A percentile compares a stretch with the other conserved stretches of the same genome.
These are phyloP conservation scores for Pygocentrus nattereri DNA, from an alignment of 2,797 vertebrate genomes.

Conservation along the genomic window DNA sequence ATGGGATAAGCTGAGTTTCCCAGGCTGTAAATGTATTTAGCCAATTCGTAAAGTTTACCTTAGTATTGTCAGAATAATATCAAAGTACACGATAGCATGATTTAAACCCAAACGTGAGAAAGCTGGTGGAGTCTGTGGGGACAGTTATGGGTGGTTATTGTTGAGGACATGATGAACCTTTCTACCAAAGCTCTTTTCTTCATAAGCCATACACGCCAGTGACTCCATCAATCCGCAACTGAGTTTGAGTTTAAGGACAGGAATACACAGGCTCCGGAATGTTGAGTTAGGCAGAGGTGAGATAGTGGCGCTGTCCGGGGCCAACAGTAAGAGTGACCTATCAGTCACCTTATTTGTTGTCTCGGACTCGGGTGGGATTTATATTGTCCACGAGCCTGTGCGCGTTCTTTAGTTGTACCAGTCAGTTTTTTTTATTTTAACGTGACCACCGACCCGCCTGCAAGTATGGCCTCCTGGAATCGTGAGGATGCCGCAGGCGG, in stretches of 20 bases:
- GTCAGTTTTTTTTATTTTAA: neutral
- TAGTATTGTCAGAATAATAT: neutral
- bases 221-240: no score
- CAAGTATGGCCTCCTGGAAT: constrained; percentile 73
- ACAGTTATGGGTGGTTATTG: neutral
- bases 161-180: neutral
- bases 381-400: neutral
- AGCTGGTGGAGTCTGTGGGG: neutral
- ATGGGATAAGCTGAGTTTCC: neutral
- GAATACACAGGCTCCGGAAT: neutral
- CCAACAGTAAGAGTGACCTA: no score
- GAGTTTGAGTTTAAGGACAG: no score
- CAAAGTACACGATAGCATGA: neutral
- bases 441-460: neutral
- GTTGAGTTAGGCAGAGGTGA: neutral
- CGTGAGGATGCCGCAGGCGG: constrained; percentile 69
- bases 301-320: no score
- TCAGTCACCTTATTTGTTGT: neutral
- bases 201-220: neutral
- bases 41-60: neutral
- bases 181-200: neutral
- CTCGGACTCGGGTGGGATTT: neutral
- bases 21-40: neutral
- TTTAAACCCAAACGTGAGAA: neutral
- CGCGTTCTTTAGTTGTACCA: neutral